A percentile compares a stretch with the other conserved stretches of the same genome.
These are phyloP conservation scores for Empidonax traillii DNA, from an alignment of 2,113 vertebrate species.

Conservation along the genomic window DNA sequence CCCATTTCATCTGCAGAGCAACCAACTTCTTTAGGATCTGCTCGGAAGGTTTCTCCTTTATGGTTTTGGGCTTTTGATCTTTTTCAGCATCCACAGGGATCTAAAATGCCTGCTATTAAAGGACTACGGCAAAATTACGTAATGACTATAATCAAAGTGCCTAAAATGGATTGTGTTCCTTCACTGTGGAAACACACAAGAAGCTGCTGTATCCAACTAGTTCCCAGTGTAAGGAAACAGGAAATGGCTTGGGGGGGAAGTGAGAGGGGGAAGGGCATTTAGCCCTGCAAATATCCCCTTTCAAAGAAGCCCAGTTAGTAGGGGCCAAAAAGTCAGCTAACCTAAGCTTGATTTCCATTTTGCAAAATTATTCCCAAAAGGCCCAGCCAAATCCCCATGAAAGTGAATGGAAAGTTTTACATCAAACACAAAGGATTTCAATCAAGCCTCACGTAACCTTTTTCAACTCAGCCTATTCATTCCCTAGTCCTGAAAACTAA, in stretches of 20 bases:
- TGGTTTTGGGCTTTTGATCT: conserved; percentile 26
- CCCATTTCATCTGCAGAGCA: not conserved
- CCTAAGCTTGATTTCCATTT: conserved; percentile 57
- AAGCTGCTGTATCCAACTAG: conserved; percentile 52
- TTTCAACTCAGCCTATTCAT: conserved; percentile 4
- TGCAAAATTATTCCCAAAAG: conserved; percentile 56
- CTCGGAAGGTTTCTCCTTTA: not conserved
- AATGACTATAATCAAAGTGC: conserved; percentile 59
- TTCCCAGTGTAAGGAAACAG: conserved; percentile 52
- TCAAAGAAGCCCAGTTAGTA: conserved; percentile 54
- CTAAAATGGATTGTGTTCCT: conserved; percentile 61
- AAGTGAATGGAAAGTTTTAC: conserved; percentile 55
- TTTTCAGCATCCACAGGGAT: conserved; percentile 36
- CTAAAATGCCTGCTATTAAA: conserved; percentile 54
- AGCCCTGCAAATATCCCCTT: conserved; percentile 53
- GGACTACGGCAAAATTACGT: conserved; percentile 23
- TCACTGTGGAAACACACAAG: conserved; percentile 58
- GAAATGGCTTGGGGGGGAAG: conserved; percentile 37
- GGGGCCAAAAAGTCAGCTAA: conserved; percentile 61
- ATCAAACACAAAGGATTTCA: conserved; percentile 50
- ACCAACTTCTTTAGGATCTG: not conserved
- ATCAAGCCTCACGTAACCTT: conserved; percentile 30
- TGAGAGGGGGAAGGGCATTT: not conserved
- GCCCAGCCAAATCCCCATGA: conserved; percentile 24
- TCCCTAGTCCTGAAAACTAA: not conserved